Evolutionary conservation across 2,888 invertebrate species (phyloP).

Genomic region (Invenusta paracnida): DNA sequence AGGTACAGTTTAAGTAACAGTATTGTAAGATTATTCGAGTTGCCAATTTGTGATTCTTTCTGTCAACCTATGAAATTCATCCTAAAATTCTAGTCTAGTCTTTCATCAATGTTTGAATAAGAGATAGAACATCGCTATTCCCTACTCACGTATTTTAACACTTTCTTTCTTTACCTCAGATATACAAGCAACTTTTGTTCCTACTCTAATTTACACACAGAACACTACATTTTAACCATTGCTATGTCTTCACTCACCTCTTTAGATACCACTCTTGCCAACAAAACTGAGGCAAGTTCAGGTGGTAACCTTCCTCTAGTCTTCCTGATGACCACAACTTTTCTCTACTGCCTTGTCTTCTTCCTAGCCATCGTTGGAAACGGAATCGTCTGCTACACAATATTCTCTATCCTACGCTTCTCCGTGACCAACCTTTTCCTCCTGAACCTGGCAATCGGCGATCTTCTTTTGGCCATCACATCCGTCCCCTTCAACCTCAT

Average conservation of each 20-base stretch:
- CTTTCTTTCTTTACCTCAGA: not conserved
- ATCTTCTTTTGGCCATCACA: constrained; percentile 25
- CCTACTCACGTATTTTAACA: too few species aligned
- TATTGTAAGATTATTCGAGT: too few species aligned
- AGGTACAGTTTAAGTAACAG: too few species aligned
- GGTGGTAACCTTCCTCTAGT: not conserved
- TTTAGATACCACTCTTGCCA: not conserved
- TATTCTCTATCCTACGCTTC: not conserved
- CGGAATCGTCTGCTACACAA: constrained; percentile 13
- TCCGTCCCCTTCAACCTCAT: constrained; percentile 28
- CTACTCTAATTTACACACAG: not conserved
- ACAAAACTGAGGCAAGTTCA: too few species aligned
- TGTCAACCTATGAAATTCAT: too few species aligned
- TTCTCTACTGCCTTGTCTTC: constrained; percentile 33
- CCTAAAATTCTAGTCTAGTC: too few species aligned
- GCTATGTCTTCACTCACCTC: not conserved
- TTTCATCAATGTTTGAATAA: too few species aligned
- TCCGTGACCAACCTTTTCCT: constrained; percentile 37
- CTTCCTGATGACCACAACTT: not conserved
- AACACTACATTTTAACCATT: not conserved
- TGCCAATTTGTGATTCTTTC: too few species aligned
- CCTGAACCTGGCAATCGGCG: constrained; percentile 21
- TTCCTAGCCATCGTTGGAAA: constrained; percentile 27
- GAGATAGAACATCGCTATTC: too few species aligned
- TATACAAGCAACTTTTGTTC: not conserved